Evolutionary conservation across 2,113 vertebrate species (phyloP).

Genomic region (Epinephelus moara): DNA sequence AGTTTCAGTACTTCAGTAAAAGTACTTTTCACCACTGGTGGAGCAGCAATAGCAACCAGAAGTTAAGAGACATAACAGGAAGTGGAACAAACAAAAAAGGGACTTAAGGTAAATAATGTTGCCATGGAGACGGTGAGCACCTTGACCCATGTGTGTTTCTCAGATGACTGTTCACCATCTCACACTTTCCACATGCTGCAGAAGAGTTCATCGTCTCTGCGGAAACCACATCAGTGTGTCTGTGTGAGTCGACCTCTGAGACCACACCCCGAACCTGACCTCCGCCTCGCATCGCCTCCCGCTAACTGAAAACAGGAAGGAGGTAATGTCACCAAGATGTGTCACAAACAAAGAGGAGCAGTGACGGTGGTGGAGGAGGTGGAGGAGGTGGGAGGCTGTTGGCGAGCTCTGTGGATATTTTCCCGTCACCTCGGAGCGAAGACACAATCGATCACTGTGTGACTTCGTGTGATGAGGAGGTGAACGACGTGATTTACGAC

Average conservation of each 20-base stretch:
- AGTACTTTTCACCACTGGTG: too few species aligned
- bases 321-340: conserved; percentile 76
- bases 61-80: too few species aligned
- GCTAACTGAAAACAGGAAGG: conserved; percentile 64
- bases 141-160: too few species aligned
- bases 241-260: conserved; percentile 28
- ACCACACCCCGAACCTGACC: conserved; percentile 56
- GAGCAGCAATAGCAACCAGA: too few species aligned
- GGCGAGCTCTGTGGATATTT: conserved; percentile 15
- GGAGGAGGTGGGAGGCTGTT: too few species aligned
- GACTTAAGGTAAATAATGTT: too few species aligned
- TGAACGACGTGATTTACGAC: conserved; percentile 55
- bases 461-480: conserved; percentile 28
- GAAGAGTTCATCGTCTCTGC: not conserved
- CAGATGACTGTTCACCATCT: too few species aligned
- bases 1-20: too few species aligned
- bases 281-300: conserved; percentile 28
- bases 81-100: too few species aligned
- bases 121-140: too few species aligned
- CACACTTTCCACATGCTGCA: not conserved
- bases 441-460: conserved; percentile 48
- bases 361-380: not conserved
- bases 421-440: conserved; percentile 34
- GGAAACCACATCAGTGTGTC: conserved; percentile 40
- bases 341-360: conserved; percentile 57